phyloP scores from a whole-genome alignment of 1,140 invertebrate species.

The Penaeus vannamei region DNA sequence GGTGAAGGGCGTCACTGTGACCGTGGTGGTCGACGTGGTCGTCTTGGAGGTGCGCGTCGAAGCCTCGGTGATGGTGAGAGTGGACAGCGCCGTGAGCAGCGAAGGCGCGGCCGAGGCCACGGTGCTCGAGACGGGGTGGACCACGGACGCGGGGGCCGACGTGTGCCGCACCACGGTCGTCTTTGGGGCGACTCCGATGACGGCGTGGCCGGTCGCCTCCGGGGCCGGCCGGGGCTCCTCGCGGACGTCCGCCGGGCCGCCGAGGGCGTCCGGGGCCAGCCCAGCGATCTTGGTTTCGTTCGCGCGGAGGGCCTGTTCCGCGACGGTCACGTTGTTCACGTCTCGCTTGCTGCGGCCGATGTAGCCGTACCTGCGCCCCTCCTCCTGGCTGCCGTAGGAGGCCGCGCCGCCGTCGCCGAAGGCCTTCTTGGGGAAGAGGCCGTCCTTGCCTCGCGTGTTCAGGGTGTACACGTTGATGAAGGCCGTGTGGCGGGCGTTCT shows the following conservation, averaged over 20 bases:
- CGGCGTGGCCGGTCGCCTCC: too few relatives aligned
- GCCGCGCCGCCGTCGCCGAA: not conserved
- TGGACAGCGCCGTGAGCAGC: conserved; percentile 42
- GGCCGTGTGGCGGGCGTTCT: conserved; percentile 58
- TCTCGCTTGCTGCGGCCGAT: conserved; percentile 48
- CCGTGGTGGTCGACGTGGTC: conserved; percentile 16
- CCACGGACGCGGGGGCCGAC: too few relatives aligned
- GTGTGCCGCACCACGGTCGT: too few relatives aligned
- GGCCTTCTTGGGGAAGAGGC: conserved; percentile 39
- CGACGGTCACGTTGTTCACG: conserved; percentile 43
- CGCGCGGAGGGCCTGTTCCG: conserved; percentile 33
- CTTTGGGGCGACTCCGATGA: too few relatives aligned
- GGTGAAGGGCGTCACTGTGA: conserved; percentile 25
- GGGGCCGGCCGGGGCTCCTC: too few relatives aligned
- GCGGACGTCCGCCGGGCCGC: too few relatives aligned
- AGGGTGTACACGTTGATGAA: conserved; percentile 63
- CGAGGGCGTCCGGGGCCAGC: not conserved
- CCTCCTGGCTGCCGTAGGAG: not conserved
- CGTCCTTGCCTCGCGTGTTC: conserved; percentile 28
- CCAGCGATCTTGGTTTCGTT: conserved; percentile 51
- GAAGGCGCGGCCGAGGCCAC: conserved; percentile 11
- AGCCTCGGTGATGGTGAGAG: not conserved
- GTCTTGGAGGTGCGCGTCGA: not conserved
- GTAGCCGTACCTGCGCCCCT: conserved; percentile 17
- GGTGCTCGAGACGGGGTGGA: too few relatives aligned